Evolutionary conservation across 1,140 invertebrate genomes (phyloP), one percentile per base, ranked within the genome.

Genomic region (Cyclargus thomasi): DNA sequence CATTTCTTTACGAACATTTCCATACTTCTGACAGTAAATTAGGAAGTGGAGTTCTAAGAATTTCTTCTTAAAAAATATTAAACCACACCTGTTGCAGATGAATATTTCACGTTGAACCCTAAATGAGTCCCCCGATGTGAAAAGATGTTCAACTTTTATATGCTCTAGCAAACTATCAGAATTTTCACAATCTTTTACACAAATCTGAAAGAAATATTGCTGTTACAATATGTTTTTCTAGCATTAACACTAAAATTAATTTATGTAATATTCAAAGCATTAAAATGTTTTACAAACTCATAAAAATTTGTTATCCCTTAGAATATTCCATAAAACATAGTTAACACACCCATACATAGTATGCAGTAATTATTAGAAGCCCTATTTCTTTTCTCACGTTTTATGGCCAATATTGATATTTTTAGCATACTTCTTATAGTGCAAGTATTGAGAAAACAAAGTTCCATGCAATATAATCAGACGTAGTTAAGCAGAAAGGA

Each of bases 21-120:
- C 4, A 55, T 63, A 0, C 22, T 35, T 18, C 0, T 76, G 73
- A 29, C 65, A n/a, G 18, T 72, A 47, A 10, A 53, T 23, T 1
- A 14, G 10, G 3, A 85, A 77, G 47, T 88, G 86, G 0, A 74
- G n/a, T 1, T 59, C 29, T 0, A 88, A 23, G 1, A 82, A 62
- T 0, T 53, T 16, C 55, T 86, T 88, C 64, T 85, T 85, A 69
- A 86, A 88, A 65, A 82, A 88, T 29, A 88, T 65, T 0, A 64
- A 17, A 5, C 63, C 47, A 29, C 86, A 88, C 0, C 65, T 7
- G 6, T 85, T 69, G 18, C 86, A 88, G 0, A 85, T 68, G 63
- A 78, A 88, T n/a, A 86, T 77, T 20, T 86, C 79, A 0, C 82
- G 68, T 65, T 85, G 80, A 0, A 88, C 72, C 21, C 77, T 14